phyloP scores from a whole-genome alignment of 2,113 vertebrate species.

The Anseranas semipalmata region DNA sequence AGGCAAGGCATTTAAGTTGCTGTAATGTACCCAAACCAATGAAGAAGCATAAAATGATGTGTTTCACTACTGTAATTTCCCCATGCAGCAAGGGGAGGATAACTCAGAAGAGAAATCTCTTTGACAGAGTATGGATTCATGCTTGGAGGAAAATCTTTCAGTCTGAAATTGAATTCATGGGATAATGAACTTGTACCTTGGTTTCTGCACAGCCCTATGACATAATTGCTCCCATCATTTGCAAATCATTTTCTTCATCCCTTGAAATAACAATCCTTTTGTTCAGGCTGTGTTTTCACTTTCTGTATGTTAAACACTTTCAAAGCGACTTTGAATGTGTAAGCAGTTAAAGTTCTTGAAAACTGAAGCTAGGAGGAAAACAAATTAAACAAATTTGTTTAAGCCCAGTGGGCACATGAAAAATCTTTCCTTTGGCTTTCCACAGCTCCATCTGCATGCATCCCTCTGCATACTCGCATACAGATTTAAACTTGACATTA shows the following conservation, averaged over 20 bases:
- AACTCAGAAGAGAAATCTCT: neutral
- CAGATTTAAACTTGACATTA: conserved; percentile 34
- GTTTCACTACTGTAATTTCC: neutral
- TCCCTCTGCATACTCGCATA: neutral
- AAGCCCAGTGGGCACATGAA: conserved; percentile 5
- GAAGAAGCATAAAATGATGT: neutral
- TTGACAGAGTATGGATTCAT: neutral
- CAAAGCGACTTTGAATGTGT: neutral
- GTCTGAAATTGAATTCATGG: neutral
- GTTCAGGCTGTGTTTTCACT: neutral
- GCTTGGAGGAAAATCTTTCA: neutral
- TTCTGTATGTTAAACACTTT: neutral
- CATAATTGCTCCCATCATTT: neutral
- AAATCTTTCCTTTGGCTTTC: conserved; percentile 11
- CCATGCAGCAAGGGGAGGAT: neutral
- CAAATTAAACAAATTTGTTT: conserved; percentile 55
- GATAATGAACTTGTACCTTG: neutral
- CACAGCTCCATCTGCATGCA: conserved; percentile 19
- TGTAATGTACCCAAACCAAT: neutral
- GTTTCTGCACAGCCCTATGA: neutral
- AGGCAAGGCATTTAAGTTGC: neutral
- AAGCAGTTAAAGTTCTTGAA: conserved; percentile 23
- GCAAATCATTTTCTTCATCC: neutral
- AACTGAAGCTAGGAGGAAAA: conserved; percentile 35
- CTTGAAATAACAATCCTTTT: conserved; percentile 12